Conservation (phyloP, 2,888 invertebrate species). For the Phyto melanocephala region DNA sequence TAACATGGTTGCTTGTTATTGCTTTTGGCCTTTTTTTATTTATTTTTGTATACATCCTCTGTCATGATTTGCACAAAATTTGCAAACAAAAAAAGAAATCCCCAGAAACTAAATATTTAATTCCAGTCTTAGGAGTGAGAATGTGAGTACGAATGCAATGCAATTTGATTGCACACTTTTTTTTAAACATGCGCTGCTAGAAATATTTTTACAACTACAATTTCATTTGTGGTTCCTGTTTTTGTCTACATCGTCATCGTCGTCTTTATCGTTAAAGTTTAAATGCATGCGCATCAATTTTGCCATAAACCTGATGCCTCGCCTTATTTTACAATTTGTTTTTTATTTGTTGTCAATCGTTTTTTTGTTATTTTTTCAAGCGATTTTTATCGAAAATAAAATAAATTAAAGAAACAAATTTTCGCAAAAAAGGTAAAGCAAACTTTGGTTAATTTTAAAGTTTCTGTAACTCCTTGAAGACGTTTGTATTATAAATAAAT, state of each 20-base stretch:
- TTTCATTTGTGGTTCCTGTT: slow-evolving; percentile 47
- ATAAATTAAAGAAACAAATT: background rate
- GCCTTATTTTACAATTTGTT: slow-evolving; percentile 48
- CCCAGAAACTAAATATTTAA: slow-evolving; percentile 5
- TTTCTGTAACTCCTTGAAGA: slow-evolving; percentile 59
- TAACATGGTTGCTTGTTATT: slow-evolving; percentile 15
- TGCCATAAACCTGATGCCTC: slow-evolving; percentile 58
- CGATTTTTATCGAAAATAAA: slow-evolving; percentile 26
- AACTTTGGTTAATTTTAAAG: background rate
- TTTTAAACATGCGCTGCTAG: slow-evolving; percentile 31
- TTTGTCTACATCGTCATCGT: slow-evolving; percentile 9
- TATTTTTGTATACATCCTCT: slow-evolving; percentile 15
- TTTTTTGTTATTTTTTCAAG: background rate
- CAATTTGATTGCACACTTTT: slow-evolving; percentile 60
- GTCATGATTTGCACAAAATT: slow-evolving; percentile 41
- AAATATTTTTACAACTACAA: slow-evolving; percentile 50
- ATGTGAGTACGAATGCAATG: slow-evolving; percentile 42
- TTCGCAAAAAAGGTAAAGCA: background rate
- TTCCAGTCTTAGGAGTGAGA: slow-evolving; percentile 13
- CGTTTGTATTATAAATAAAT: slow-evolving; percentile 27
- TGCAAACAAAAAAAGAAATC: background rate
- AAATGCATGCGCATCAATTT: slow-evolving; percentile 62
- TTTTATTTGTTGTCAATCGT: background rate
- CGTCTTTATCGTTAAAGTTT: slow-evolving; percentile 32
- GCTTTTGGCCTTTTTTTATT: background rate